Base-by-base conservation (phyloP, 2,113 vertebrate species). In the Cromileptes altivelis region DNA sequence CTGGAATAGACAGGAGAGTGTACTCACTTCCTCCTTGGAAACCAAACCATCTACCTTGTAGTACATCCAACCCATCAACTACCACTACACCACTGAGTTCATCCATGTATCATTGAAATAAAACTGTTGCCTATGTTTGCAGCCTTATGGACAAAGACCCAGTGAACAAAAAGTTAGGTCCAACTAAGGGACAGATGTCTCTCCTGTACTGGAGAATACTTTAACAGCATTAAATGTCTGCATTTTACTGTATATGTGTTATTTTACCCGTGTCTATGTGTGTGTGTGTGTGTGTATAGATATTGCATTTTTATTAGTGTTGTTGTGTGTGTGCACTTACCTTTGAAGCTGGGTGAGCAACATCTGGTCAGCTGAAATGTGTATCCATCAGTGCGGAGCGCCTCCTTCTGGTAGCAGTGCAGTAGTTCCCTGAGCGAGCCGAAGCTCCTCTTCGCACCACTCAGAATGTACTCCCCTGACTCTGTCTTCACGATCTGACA, bases 381-480 rank as follows among this genome's bases (percentile, higher is more conserved):
- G 90, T 98, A 96, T 64, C 94, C 98, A 73, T 99, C 98, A 2
- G 97, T 97, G 80, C 97, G 97, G 49, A 99, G 97, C 23, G 97
- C 99, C 95, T 99, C 98, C 94, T 97, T 99, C 71, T 98, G 97
- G 93, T 99, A 99, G 92, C 97, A 98, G 78, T 97, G 96, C 92
- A 99, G 95, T 42, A 99, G 96, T 77, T 99, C 98, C 89, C 95
- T 95, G 79, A 99, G 95, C 33, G 94, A 97, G 84, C 82, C 88
- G 57, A 99, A 99, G 88, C 93, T 97, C 94, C 94, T 97, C 94
- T 97, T 97, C 2, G 97, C 96, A 50, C 98, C 98, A 75, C 93
- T 98, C 76, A 99, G 96, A 82, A 96, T 96, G 91, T 95, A 99
- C 82, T 99, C 97, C 33, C 96, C 97, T 0, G 93, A 95, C 18